Base-by-base conservation (phyloP, 2,888 invertebrate species). In the Chloroclysta siterata region DNA sequence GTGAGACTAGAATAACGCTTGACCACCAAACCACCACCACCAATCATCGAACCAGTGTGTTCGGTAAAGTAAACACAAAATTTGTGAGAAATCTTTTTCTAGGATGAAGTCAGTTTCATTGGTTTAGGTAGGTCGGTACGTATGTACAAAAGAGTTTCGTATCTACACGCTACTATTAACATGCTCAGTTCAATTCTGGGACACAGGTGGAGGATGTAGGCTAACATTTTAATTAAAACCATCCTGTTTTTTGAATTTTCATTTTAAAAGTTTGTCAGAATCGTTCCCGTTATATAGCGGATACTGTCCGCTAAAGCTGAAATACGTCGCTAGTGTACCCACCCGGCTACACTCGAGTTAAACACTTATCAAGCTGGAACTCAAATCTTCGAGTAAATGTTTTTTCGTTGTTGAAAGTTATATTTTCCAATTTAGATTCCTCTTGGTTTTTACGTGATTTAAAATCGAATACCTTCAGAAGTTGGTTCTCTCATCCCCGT, bases 161-260 rank as follows among this genome's bases (percentile, higher is more conserved):
- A 55, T 64, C 64, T 53, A 48, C 44, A 2, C 14, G 17, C 0
- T 5, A 28, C 39, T 6, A 5, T 8, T 8, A 33, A 22, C 42
- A 14, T 5, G 29, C 15, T 42, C 29, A 15, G 29, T 58, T 52
- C 13, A 14, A 1, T 29, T 36, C 33, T 1, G 65, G 70, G 65
- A 66, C 72, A 65, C 72, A 72, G 72, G 72, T 72, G 72, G 69
- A 53, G 65, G 47, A 65, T 55, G 53, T 55, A 61, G 60, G 68
- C 69, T 68, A 66, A 68, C 66, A 62, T 67, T 70, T 72, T 72
- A 72, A 72, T 72, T 72, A 72, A 72, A 72, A 72, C 69, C 65
- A 62, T 52, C 66, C 65, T 66, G 66, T 68, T 69, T 68, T 66
- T 72, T 70, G 65, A 65, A 69, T 65, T 72, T 70, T 72, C 51